phyloP scores from a whole-genome alignment of 2,113 vertebrate species.

The Tichodroma muraria region DNA sequence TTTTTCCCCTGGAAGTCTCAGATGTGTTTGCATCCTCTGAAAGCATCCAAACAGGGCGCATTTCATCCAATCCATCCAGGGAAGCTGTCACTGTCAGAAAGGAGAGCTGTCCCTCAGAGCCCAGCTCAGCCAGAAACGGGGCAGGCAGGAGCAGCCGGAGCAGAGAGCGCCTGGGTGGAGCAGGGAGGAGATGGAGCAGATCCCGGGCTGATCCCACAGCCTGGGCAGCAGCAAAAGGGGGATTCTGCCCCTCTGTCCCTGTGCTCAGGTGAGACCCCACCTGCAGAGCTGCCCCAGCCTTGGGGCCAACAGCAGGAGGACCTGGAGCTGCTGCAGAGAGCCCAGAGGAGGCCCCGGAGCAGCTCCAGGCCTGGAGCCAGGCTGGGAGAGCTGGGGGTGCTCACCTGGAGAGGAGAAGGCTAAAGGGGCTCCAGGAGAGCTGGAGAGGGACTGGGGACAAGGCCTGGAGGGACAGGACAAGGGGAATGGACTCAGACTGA shows the following conservation, averaged over 20 bases:
- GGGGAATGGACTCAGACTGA: background rate
- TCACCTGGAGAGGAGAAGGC: background rate
- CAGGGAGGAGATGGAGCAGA: background rate
- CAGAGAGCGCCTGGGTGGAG: background rate
- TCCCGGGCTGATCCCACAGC: background rate
- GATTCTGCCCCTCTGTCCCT: background rate
- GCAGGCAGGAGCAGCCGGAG: background rate
- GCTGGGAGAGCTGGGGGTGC: background rate
- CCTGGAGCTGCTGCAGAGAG: background rate
- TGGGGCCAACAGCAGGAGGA: background rate
- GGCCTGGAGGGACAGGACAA: accelerated
- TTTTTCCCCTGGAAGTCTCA: conserved; percentile 21
- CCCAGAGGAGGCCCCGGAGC: accelerated
- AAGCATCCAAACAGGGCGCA: conserved; percentile 19
- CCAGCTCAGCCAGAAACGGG: background rate
- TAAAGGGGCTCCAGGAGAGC: background rate
- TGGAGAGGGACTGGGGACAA: background rate
- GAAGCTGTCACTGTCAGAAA: background rate
- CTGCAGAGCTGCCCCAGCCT: background rate
- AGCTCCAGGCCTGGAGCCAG: background rate
- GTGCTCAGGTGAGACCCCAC: background rate
- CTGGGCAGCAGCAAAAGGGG: accelerated
- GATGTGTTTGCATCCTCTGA: conserved; percentile 8
- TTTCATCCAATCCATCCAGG: conserved; percentile 33
- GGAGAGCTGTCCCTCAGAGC: background rate